Evolutionary conservation across 2,113 vertebrate species (phyloP).

Genomic region (Cathartes aura): DNA sequence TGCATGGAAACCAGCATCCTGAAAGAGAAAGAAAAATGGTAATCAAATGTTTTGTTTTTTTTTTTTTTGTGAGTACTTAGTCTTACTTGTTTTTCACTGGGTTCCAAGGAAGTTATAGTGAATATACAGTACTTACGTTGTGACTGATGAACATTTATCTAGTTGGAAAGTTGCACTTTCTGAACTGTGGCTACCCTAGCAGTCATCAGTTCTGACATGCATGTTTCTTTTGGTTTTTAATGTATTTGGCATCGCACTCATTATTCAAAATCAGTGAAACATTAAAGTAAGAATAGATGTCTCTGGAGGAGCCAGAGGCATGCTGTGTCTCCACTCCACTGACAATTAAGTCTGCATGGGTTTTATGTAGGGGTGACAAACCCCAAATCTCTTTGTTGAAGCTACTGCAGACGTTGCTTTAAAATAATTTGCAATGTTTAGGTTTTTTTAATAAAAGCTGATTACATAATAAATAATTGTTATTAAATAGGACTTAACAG

Average conservation of each 20-base stretch:
- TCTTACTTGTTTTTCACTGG: neutral
- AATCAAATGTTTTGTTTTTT: neutral
- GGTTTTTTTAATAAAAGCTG: neutral
- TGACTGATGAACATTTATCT: neutral
- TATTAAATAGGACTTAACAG: neutral
- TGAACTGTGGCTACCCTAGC: neutral
- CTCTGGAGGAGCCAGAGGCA: constrained; percentile 43
- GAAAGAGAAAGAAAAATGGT: neutral
- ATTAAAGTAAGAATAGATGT: neutral
- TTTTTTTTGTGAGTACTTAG: neutral
- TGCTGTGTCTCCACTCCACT: neutral
- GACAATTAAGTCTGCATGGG: neutral
- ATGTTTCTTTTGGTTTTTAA: constrained; percentile 39
- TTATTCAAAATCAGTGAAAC: constrained; percentile 45
- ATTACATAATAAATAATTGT: neutral
- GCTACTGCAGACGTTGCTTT: neutral
- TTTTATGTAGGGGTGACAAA: neutral
- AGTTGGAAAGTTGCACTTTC: constrained; percentile 13
- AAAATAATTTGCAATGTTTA: neutral
- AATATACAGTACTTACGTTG: neutral
- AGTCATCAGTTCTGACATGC: constrained; percentile 51
- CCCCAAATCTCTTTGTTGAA: neutral
- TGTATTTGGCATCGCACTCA: constrained; percentile 25
- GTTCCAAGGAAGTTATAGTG: neutral
- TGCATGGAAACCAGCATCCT: neutral